Evolutionary conservation across 2,113 vertebrate species (phyloP), one percentile per base, ranked within the genome.

Genomic region (Ctenodactylus gundi): DNA sequence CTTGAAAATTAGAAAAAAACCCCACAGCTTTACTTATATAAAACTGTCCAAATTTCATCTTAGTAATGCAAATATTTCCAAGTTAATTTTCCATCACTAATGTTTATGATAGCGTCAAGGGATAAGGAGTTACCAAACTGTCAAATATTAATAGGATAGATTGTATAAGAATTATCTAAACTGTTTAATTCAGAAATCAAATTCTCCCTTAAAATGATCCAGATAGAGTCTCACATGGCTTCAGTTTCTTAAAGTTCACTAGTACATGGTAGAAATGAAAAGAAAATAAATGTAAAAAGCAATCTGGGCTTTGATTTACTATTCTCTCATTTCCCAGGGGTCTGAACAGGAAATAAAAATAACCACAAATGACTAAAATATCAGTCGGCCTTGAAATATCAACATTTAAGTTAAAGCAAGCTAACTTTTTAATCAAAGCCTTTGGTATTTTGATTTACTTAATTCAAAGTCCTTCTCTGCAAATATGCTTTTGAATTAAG

Each of bases 311-410:
- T 98, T 98, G 96, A 98, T 98, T 98, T 98, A 97, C 97, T 96
- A 97, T 97, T 95, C 85, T 97, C 95, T 98, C 97, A 98, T 98
- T 98, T 98, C 98, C 97, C 98, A 94, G 94, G 95, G 96, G 97
- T 93, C 93, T 97, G 91, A 95, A 98, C 97, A 98, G 97, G 97
- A 98, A 98, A 96, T 97, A 97, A 92, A 95, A 97, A 96, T 96
- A 97, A 98, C 98, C 96, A 97, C 98, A 98, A 97, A 97, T 97
- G 97, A 98, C 97, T 98, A 98, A 97, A 97, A 95, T 98, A 98
- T 98, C 97, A 97, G 93, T 95, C 97, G 94, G 96, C 96, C 97
- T 97, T 98, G 97, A 98, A 98, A 98, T 97, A 97, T 96, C 97
- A 98, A 97, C 97, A 96, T 57, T 98, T 97, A 97, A 97, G 94